Conservation (phyloP, 2,888 invertebrate species). For the Meta bourneti region DNA sequence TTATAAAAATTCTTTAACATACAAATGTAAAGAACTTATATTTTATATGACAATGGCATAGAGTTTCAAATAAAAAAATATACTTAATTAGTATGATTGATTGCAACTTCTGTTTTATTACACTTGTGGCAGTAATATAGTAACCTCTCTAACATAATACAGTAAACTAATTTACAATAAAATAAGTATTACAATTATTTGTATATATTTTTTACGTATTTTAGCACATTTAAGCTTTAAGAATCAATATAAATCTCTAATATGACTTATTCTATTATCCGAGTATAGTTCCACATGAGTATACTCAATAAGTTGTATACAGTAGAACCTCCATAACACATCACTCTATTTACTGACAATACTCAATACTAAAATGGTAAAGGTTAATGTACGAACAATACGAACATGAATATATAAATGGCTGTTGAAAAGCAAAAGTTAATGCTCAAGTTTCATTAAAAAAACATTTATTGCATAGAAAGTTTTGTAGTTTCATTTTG, state of each 20-base stretch:
- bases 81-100: conserved; percentile 55
- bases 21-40: conserved; percentile 55
- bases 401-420: background rate
- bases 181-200: conserved; percentile 19
- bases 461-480: background rate
- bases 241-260: conserved; percentile 21
- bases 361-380: background rate
- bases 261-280: conserved; percentile 1
- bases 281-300: background rate
- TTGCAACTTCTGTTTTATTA: conserved; percentile 38
- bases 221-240: conserved; percentile 18
- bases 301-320: conserved; percentile 10
- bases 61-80: conserved; percentile 61
- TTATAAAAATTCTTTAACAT: conserved; percentile 53
- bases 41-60: conserved; percentile 53
- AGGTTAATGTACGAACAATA: background rate
- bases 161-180: conserved; percentile 14
- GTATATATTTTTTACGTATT: conserved; percentile 18
- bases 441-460: background rate
- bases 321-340: conserved; percentile 35
- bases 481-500: background rate
- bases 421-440: background rate
- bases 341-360: background rate
- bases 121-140: conserved; percentile 22
- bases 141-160: conserved; percentile 13